Evolutionary conservation across 2,797 vertebrate species (phyloP).

Genomic region (Semaprochilodus insignis): DNA sequence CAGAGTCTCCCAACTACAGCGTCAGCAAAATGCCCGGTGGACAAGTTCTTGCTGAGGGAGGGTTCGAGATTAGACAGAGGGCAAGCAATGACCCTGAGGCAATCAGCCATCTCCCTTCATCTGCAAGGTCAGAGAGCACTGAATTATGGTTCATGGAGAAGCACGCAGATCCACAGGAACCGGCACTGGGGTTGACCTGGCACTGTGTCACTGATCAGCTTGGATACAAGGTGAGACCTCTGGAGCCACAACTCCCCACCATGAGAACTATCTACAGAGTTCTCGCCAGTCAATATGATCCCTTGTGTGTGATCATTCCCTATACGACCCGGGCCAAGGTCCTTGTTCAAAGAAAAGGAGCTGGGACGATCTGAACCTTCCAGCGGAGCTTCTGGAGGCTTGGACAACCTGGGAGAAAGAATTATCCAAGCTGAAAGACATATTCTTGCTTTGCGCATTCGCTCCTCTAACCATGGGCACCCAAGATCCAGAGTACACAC

Average conservation of each 20-base stretch:
- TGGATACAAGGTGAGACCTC: background rate
- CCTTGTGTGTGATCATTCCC: background rate
- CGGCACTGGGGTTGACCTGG: conserved; percentile 3
- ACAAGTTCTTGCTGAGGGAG: background rate
- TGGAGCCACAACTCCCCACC: background rate
- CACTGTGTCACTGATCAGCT: conserved; percentile 3
- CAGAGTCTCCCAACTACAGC: background rate
- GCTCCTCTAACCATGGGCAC: too few species aligned
- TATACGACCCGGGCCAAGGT: background rate
- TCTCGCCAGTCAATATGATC: background rate
- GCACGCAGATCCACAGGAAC: background rate
- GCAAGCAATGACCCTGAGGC: conserved; percentile 7
- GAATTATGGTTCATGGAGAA: conserved; percentile 25
- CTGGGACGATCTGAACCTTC: too few species aligned
- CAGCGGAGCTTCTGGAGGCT: too few species aligned
- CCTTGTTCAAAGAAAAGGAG: too few species aligned
- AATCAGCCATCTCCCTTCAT: background rate
- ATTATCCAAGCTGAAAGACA: too few species aligned
- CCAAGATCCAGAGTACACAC: background rate
- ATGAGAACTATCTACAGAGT: background rate
- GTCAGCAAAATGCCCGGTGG: background rate
- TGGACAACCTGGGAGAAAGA: too few species aligned
- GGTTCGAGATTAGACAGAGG: conserved; percentile 20
- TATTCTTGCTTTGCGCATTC: too few species aligned
- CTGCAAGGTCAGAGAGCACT: background rate